Evolutionary conservation across 1,140 invertebrate species (phyloP).

Genomic region (Rhopalosiphum padi): DNA sequence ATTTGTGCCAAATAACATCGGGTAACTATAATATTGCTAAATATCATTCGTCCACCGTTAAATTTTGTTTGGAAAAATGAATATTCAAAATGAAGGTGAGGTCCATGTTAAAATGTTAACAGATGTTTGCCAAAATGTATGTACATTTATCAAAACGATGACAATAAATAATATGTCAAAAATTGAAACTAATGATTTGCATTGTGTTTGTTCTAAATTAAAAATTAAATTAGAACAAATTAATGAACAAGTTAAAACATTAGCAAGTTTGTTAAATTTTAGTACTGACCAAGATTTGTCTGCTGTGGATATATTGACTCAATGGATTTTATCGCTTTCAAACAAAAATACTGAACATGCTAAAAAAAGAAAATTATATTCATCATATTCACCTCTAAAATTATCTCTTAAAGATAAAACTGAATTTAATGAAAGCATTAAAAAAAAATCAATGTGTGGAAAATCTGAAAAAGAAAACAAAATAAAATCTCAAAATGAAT

Average conservation of each 20-base stretch:
- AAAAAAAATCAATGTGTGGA: neutral
- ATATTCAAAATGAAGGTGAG: constrained; percentile 21
- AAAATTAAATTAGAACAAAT: constrained; percentile 27
- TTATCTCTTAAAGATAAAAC: constrained; percentile 40
- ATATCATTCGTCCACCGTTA: neutral
- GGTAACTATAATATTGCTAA: neutral
- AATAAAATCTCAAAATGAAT: neutral
- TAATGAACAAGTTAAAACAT: constrained; percentile 1
- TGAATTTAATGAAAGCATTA: neutral
- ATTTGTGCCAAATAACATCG: neutral
- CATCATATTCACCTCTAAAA: constrained; percentile 47
- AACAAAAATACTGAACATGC: neutral
- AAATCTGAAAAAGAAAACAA: constrained; percentile 23
- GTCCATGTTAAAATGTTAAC: constrained; percentile 2
- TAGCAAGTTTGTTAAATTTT: constrained; percentile 35
- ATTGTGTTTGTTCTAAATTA: neutral
- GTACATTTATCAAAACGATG: constrained; percentile 26
- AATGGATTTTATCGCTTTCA: constrained; percentile 14
- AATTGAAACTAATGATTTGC: neutral
- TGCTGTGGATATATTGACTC: neutral
- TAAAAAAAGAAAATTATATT: constrained; percentile 44
- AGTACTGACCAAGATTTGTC: constrained; percentile 4
- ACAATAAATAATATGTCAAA: neutral
- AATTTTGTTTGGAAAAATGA: constrained; percentile 7
- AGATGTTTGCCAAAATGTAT: constrained; percentile 25